Conservation (phyloP, 2,888 invertebrate species). For the Trypoxylon attenuatum region DNA sequence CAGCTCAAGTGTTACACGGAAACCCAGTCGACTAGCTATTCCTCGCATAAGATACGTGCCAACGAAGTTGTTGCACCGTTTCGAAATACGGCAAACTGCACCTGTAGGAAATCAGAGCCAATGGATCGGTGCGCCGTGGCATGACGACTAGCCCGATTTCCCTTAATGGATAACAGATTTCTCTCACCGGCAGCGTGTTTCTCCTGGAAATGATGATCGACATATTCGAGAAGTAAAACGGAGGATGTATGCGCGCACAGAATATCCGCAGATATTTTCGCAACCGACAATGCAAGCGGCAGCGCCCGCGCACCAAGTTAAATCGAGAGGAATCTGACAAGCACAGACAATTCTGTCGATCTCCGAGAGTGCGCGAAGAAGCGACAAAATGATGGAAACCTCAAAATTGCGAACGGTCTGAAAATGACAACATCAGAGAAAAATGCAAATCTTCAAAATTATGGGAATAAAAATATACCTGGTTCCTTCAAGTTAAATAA, state of each 20-base stretch:
- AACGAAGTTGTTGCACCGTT: conserved; percentile 32
- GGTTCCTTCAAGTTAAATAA: no score
- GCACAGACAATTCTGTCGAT: no score
- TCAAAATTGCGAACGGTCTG: no score
- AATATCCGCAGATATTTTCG: no score
- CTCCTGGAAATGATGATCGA: conserved; percentile 20
- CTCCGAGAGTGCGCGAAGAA: no score
- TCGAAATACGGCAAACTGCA: conserved; percentile 39
- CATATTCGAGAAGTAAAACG: conserved; percentile 1
- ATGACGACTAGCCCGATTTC: conserved; percentile 36
- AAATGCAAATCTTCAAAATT: no score
- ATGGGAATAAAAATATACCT: no score
- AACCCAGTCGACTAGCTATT: conserved; percentile 41
- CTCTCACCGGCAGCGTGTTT: conserved; percentile 1
- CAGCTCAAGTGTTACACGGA: conserved; percentile 38
- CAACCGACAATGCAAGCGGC: no score
- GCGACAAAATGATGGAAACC: no score
- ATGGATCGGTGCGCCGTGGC: conserved; percentile 41
- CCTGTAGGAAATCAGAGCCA: conserved; percentile 34
- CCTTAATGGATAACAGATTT: conserved; percentile 24
- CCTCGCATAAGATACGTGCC: conserved; percentile 44
- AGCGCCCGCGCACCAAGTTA: no score
- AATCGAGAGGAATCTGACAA: no score
- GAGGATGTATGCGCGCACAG: neutral
- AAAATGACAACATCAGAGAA: no score